Conservation (phyloP, 2,797 vertebrate genomes). For the Apogon talboti region DNA sequence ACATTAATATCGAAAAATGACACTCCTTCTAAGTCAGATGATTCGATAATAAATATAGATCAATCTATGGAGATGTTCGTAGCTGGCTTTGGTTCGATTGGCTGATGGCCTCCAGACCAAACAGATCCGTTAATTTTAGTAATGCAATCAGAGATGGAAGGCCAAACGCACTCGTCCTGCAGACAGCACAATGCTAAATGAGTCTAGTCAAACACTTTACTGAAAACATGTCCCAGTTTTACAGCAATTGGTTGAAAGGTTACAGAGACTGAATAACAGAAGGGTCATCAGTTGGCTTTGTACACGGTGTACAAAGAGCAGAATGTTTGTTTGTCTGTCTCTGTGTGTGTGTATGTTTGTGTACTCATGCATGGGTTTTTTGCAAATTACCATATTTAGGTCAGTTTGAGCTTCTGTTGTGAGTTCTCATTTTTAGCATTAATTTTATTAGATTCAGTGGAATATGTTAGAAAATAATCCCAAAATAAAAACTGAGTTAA, state of each 20-base stretch:
- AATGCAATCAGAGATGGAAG: conserved; percentile 38
- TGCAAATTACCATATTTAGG: no score
- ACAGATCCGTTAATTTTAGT: conserved; percentile 47
- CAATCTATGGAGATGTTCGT: conserved; percentile 13
- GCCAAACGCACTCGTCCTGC: neutral
- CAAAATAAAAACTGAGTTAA: no score
- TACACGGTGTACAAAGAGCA: neutral
- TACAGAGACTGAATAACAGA: conserved; percentile 2
- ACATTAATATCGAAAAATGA: no score
- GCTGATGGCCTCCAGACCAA: conserved; percentile 18
- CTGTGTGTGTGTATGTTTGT: neutral
- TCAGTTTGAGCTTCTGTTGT: no score
- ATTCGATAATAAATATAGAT: conserved; percentile 7
- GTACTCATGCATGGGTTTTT: neutral
- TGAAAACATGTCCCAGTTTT: conserved; percentile 23
- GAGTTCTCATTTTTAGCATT: no score
- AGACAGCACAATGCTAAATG: conserved; percentile 29
- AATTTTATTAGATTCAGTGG: no score
- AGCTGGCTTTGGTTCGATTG: conserved; percentile 22
- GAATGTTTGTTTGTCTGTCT: neutral
- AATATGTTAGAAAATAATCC: no score
- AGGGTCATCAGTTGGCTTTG: conserved; percentile 15
- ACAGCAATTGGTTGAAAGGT: conserved; percentile 13
- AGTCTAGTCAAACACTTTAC: conserved; percentile 35
- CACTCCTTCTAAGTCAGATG: no score